Percentiles rank a stretch among this genome's conserved stretches.
Evolutionary conservation across 2,113 vertebrate genomes (phyloP).

Genomic region (Picathartes gymnocephalus): DNA sequence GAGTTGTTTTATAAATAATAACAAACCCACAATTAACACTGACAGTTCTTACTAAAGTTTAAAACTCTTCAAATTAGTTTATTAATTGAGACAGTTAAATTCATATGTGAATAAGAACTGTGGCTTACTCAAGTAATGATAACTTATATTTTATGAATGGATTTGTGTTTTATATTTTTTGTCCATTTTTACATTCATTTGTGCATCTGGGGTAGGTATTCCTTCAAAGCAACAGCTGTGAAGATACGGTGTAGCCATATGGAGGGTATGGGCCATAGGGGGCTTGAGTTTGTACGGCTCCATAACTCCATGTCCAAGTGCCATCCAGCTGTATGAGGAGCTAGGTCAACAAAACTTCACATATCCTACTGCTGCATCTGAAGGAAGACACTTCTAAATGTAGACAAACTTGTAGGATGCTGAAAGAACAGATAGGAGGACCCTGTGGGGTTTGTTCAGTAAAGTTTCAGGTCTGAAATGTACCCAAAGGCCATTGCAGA

Average conservation of each 20-base stretch:
- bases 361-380: neutral
- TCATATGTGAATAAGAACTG: neutral
- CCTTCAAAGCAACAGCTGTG: neutral
- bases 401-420: neutral
- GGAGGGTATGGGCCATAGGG: accelerated
- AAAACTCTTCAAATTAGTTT: neutral
- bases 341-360: neutral
- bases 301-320: neutral
- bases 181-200: neutral
- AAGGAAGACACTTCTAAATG: neutral
- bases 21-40: neutral
- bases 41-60: neutral
- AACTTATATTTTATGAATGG: neutral
- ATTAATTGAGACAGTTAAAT: neutral
- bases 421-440: neutral
- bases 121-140: neutral
- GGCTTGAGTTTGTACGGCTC: neutral
- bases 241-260: neutral
- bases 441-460: neutral
- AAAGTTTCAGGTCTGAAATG: neutral
- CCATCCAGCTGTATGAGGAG: neutral
- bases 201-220: neutral
- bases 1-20: neutral
- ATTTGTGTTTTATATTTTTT: neutral
- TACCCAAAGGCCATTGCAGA: neutral